phyloP scores from a whole-genome alignment of 2,888 invertebrate species.

The Trachelus stipa region DNA sequence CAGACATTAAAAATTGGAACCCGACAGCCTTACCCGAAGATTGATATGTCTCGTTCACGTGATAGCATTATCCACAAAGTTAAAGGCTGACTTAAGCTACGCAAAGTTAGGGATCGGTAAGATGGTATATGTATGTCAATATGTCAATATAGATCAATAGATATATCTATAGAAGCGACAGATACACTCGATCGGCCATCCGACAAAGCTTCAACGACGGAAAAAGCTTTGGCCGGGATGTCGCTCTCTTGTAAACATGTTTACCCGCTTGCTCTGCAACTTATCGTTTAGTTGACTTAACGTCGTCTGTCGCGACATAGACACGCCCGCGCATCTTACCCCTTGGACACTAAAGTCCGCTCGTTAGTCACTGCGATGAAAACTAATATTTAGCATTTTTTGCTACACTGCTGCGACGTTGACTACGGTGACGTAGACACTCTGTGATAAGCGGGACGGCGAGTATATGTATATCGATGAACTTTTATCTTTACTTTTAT shows the following conservation, averaged over 20 bases:
- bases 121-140: neutral
- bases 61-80: neutral
- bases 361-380: neutral
- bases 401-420: too few relatives aligned
- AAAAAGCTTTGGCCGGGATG: neutral
- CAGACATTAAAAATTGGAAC: neutral
- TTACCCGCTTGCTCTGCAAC: constrained; percentile 6
- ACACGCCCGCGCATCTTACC: neutral
- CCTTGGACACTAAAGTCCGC: neutral
- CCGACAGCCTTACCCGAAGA: neutral
- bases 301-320: neutral
- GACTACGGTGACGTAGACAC: neutral
- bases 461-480: neutral
- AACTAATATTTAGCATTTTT: constrained; percentile 4
- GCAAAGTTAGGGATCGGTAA: neutral
- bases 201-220: neutral
- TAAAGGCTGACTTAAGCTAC: neutral
- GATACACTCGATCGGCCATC: neutral
- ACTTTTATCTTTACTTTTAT: neutral
- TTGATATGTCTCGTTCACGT: neutral
- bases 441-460: neutral
- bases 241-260: constrained; percentile 4
- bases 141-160: neutral
- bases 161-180: neutral
- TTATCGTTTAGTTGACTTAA: constrained; percentile 1